Percentiles rank a stretch among this genome's conserved stretches.
Conservation (phyloP, 2,888 invertebrate genomes). For the Pachydiplax longipennis region DNA sequence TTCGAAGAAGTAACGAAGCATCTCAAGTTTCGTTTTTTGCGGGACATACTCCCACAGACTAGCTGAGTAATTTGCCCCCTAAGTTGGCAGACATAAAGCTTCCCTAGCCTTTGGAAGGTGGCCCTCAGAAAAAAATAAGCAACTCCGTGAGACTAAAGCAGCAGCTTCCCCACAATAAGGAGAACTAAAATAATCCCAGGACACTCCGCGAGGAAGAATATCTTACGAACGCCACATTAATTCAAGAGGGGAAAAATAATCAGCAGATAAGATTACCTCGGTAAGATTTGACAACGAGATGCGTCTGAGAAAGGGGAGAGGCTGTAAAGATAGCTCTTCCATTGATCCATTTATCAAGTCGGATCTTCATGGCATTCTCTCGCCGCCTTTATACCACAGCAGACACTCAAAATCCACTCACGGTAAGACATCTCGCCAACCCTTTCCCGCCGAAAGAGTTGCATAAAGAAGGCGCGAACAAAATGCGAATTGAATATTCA, state of each 20-base stretch:
- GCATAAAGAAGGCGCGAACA: no score
- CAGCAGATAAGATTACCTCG: no score
- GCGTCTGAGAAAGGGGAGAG: no score
- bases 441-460: not conserved
- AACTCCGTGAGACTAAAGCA: no score
- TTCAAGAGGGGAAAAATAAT: no score
- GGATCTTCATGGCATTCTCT: not conserved
- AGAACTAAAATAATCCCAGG: no score
- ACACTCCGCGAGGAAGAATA: no score
- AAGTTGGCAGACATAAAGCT: not conserved
- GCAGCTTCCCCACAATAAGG: no score
- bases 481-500: not conserved
- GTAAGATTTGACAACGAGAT: no score
- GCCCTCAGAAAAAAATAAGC: no score
- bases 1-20: not conserved
- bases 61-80: not conserved
- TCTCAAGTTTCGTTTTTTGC: not conserved
- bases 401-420: not conserved
- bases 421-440: not conserved
- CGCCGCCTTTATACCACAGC: not conserved
- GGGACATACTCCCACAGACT: not conserved
- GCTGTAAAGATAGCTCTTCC: not conserved
- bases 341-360: not conserved
- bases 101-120: no score
- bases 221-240: no score